phyloP scores from a whole-genome alignment of 2,888 invertebrate species.

The Eudasyphora cyanicolor region DNA sequence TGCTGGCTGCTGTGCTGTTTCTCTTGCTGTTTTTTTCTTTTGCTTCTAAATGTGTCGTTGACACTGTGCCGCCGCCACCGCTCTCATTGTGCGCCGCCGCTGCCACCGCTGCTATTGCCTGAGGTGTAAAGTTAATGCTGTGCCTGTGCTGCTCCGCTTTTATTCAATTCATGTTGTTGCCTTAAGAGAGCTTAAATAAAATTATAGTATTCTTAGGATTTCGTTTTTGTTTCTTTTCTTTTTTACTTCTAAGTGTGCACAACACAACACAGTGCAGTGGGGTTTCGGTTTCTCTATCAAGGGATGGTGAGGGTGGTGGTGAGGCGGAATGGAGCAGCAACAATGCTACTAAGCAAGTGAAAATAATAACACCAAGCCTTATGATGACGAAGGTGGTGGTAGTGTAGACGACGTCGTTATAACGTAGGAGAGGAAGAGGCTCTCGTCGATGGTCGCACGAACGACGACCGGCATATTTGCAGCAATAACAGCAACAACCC shows the following conservation, averaged over 20 bases:
- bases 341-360: conserved; percentile 11
- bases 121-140: not conserved
- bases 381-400: too few relatives aligned
- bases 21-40: not conserved
- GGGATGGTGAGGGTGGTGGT: conserved; percentile 34
- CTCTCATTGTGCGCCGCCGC: not conserved
- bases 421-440: not conserved
- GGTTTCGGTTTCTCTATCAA: conserved; percentile 25
- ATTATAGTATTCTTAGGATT: conserved; percentile 18
- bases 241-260: not conserved
- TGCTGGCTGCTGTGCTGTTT: not conserved
- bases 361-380: conserved; percentile 5
- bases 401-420: not conserved
- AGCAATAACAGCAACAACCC: not conserved
- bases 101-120: not conserved
- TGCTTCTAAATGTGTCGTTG: conserved; percentile 18
- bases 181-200: conserved; percentile 35
- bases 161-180: not conserved
- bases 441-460: not conserved
- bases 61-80: not conserved
- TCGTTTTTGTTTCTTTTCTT: not conserved
- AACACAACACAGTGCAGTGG: not conserved
- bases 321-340: too few relatives aligned
- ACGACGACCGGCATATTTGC: conserved; percentile 17
- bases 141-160: not conserved